Evolutionary conservation across 2,888 invertebrate genomes (phyloP), one percentile per base, ranked within the genome.

Genomic region (Eristalinus sepulchralis): DNA sequence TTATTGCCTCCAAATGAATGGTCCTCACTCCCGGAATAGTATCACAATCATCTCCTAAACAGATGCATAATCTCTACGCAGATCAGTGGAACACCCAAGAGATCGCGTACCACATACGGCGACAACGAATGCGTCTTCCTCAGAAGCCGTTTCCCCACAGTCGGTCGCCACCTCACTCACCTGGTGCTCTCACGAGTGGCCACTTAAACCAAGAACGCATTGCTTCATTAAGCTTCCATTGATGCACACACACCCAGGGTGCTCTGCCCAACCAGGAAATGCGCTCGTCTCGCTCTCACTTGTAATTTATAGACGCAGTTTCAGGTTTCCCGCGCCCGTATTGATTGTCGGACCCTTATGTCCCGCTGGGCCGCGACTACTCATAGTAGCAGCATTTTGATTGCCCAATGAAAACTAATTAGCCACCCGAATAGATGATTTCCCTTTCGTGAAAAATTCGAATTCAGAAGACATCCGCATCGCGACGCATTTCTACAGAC

Each of bases 321-420:
- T 20, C 11, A 33, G 63, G 13, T 55, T 55, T 47, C 47, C 47
- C 13, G 20, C 64, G 27, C 5, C 27, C 27, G 27, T 6, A 22
- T 33, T n/a, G 55, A 57, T 64, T 66, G 39, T 72, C 57, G 75
- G 31, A 57, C 11, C 27, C 8, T n/a, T 5, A 10, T 17, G 57
- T 10, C 75, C 75, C 75, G 75, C 75, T 75, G 75, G 3, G 66
- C 1, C 2, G 27, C 27, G n/a, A 47, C 47, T 47, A 17, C 47
- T 17, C 47, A 17, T 39, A 22, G 75, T 75, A 64, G 75, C 75
- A 27, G 36, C 64, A 57, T 55, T 36, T 57, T 36, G 24, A 75
- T 64, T 63, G 64, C 20, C 55, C 13, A 36, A 10, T 66, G 27
- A 73, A 55, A 11, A 34, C 24, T 57, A 57, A 75, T 75, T 36